These are phyloP conservation scores for Cotesia glomerata DNA, from an alignment of 1,140 invertebrate species.

Conservation along the genomic window DNA sequence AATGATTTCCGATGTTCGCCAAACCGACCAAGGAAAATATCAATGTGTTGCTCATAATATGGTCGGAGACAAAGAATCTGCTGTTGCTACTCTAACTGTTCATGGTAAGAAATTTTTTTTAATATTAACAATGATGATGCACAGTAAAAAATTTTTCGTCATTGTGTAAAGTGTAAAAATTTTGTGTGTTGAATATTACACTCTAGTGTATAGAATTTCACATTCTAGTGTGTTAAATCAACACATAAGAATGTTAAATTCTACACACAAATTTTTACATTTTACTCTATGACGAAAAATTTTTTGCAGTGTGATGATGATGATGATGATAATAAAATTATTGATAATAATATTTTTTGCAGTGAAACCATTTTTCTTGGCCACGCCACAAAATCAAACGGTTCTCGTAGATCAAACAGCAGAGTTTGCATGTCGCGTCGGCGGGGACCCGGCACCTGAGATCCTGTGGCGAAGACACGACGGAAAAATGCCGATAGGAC, in stretches of 20 bases:
- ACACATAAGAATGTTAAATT: too few species aligned
- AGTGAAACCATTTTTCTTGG: constrained; percentile 89
- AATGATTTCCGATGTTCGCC: constrained; percentile 81
- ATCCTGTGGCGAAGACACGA: constrained; percentile 90
- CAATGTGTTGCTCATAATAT: constrained; percentile 86
- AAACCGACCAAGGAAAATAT: constrained; percentile 84
- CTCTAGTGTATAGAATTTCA: too few species aligned
- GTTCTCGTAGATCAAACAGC: constrained; percentile 80
- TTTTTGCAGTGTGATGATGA: too few species aligned
- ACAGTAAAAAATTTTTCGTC: too few species aligned
- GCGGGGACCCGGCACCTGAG: constrained; percentile 87
- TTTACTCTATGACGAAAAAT: too few species aligned
- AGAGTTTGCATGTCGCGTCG: constrained; percentile 86
- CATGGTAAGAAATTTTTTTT: constrained; percentile 68
- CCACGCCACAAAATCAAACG: constrained; percentile 84
- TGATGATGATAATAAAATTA: too few species aligned
- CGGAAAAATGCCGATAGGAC: constrained; percentile 79
- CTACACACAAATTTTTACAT: too few species aligned
- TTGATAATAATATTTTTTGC: constrained; percentile 53
- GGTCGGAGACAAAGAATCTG: constrained; percentile 80
- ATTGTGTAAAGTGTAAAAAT: too few species aligned
- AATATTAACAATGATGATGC: background rate
- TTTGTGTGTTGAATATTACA: too few species aligned
- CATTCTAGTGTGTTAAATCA: too few species aligned
- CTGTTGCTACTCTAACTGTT: constrained; percentile 78